Percentiles rank a stretch among this genome's conserved stretches.
phyloP scores from a whole-genome alignment of 2,797 vertebrate genomes.

The Chaenodraco wilsoni region DNA sequence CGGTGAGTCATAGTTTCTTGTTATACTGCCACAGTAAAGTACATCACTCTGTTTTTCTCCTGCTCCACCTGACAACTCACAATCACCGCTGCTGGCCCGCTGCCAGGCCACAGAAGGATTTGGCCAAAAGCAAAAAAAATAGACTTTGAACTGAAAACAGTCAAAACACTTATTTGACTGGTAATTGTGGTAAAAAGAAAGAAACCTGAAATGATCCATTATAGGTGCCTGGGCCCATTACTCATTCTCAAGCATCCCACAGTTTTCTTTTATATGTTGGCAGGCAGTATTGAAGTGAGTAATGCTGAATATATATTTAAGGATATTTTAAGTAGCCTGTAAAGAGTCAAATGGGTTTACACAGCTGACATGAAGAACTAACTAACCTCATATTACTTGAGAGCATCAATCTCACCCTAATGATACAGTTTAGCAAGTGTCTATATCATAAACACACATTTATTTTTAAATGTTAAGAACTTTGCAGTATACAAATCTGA shows the following conservation, averaged over 20 bases:
- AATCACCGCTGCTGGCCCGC: constrained; percentile 47
- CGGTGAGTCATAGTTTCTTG: constrained; percentile 53
- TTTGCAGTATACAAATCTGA: not conserved
- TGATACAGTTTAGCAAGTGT: not conserved
- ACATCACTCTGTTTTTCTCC: constrained; percentile 63
- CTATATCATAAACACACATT: not conserved
- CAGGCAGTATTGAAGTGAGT: constrained; percentile 17
- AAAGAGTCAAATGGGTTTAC: not conserved
- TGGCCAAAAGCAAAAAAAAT: constrained; percentile 54
- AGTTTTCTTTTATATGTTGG: constrained; percentile 50
- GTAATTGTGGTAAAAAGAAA: constrained; percentile 61
- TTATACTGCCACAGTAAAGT: constrained; percentile 44
- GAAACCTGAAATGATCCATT: constrained; percentile 62
- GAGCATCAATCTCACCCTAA: not conserved
- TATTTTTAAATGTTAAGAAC: not conserved
- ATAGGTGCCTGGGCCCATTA: constrained; percentile 46
- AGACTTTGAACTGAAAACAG: constrained; percentile 45
- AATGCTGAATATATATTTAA: constrained; percentile 46
- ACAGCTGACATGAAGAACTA: not conserved
- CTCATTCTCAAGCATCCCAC: constrained; percentile 54
- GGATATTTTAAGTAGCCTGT: constrained; percentile 13
- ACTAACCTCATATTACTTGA: not conserved
- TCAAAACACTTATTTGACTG: constrained; percentile 62
- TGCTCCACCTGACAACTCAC: constrained; percentile 49
- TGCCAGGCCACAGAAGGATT: constrained; percentile 57